Base-by-base conservation (phyloP, 1,140 invertebrate species). In the Micrasema minimum region DNA sequence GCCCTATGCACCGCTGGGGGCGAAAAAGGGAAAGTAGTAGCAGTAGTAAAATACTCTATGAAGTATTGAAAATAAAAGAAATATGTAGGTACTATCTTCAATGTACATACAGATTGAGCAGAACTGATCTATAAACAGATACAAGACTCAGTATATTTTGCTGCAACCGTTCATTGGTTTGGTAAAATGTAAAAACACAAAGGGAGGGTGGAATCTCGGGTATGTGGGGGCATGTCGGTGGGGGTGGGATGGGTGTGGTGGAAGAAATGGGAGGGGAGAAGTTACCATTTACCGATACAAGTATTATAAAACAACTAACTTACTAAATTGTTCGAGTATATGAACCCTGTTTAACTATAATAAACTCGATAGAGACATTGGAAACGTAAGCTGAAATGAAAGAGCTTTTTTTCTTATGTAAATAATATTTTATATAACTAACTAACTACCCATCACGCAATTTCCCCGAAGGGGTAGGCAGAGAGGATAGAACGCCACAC, bases 141-240 rank as follows among this genome's bases (percentile, higher is more conserved):
- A 73, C 71, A 66, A 66, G 46, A 31, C 23, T 61, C 37, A 31
- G 37, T 66, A 61, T 73, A 66, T 66, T 73, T 70, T 66, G 72
- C 51, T 73, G 70, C 72, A 73, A 66, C 64, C 72, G 72, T 73
- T 66, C 72, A 73, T 73, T 62, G 72, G 72, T 74, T 74, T 66
- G 72, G 46, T 59, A 70, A 71, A 74, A 74, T 74, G 72, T 74
- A 74, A 74, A 74, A 74, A 74, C 68, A 74, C 72, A 71, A 74
- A 71, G 68, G 69, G 18, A 57, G 62, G 23, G 22, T 35, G 48
- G 14, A 45, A 38, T 26, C 18, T 23, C 9, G 23, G 16, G 64
- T n/a, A n/a, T n/a, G n/a, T n/a, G n/a, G n/a, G n/a, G n/a, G n/a
- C n/a, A n/a, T n/a, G n/a, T n/a, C 38, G 70, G 23, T 18, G 11